Conservation (phyloP, 2,113 vertebrate genomes). For the Carlito syrichta region DNA sequence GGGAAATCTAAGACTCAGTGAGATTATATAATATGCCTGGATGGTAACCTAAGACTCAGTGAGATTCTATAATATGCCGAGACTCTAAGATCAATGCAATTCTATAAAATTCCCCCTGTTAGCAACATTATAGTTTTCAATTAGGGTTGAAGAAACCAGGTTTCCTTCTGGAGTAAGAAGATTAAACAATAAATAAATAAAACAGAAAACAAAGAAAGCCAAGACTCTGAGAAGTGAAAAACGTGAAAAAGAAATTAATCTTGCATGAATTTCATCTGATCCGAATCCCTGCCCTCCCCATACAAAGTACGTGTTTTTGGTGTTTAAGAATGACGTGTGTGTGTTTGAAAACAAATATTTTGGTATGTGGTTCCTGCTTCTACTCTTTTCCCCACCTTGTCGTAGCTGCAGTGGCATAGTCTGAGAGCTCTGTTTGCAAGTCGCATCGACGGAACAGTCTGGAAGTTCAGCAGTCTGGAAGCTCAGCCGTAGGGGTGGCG, state of each 20-base stretch:
- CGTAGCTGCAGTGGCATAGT: neutral
- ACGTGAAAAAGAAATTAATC: neutral
- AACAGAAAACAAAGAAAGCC: neutral
- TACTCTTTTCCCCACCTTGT: neutral
- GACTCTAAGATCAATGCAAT: too few species aligned
- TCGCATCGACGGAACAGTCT: constrained; percentile 16
- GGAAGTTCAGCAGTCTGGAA: too few species aligned
- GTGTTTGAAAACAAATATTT: constrained; percentile 1
- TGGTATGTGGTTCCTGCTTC: neutral
- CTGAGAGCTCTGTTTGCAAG: neutral
- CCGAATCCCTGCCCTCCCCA: neutral
- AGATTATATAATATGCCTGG: neutral
- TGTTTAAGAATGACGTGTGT: neutral
- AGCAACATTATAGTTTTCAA: neutral
- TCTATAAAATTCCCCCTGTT: neutral
- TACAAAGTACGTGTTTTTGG: neutral
- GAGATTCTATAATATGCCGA: neutral
- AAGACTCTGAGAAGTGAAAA: neutral
- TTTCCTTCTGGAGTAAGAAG: neutral
- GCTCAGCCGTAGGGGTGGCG: neutral
- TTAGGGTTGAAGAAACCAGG: neutral
- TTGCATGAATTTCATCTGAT: neutral
- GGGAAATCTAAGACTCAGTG: neutral
- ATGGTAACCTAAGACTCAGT: neutral
- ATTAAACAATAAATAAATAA: neutral